Conservation (phyloP, 2,113 vertebrate species). For the Nothobranchius kuhntae region DNA sequence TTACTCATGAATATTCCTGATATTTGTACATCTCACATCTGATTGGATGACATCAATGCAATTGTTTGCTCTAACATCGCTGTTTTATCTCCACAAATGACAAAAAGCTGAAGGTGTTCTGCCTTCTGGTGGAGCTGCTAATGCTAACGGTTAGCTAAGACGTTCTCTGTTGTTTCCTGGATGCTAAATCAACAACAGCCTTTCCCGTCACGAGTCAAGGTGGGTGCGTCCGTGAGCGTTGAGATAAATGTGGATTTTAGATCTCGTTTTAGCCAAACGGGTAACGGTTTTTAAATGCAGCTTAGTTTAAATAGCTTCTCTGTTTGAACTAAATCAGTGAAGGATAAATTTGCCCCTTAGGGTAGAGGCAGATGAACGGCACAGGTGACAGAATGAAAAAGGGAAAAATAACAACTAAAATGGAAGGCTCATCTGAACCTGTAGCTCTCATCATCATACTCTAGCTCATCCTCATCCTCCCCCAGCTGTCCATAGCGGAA, state of each 20-base stretch:
- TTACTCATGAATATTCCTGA: too few species aligned
- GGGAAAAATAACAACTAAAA: not conserved
- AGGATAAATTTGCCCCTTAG: constrained; percentile 45
- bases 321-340: constrained; percentile 37
- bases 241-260: not conserved
- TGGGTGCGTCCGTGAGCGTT: too few species aligned
- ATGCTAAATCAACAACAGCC: too few species aligned
- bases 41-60: too few species aligned
- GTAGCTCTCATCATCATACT: constrained; percentile 97
- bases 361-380: constrained; percentile 33
- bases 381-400: constrained; percentile 7
- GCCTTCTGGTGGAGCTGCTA: too few species aligned
- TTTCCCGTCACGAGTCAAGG: too few species aligned
- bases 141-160: too few species aligned
- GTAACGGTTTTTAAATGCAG: constrained; percentile 24
- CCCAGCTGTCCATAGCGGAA: constrained; percentile 90
- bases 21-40: too few species aligned
- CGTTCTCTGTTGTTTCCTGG: too few species aligned
- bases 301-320: constrained; percentile 53
- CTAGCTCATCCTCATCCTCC: constrained; percentile 88
- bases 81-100: too few species aligned
- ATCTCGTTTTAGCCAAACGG: constrained; percentile 32
- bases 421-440: constrained; percentile 81
- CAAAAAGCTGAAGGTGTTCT: too few species aligned
- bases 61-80: too few species aligned